Conservation (phyloP, 2,113 vertebrate species). For the Toxotes jaculatrix region DNA sequence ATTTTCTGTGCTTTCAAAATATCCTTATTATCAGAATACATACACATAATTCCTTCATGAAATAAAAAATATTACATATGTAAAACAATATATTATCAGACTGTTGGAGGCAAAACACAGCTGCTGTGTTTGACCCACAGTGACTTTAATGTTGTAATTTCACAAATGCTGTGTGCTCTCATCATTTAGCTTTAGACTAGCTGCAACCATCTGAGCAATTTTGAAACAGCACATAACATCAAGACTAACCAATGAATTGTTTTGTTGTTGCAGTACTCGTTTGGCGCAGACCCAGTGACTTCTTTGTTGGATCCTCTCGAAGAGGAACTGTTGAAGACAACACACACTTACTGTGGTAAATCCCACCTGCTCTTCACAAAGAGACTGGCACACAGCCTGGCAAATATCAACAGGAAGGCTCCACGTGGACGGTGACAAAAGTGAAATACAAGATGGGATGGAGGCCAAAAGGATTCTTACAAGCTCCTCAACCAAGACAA, state of each 20-base stretch:
- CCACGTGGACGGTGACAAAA: conserved; percentile 11
- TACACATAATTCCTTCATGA: too few relatives aligned
- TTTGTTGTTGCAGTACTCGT: conserved; percentile 84
- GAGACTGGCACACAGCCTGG: conserved; percentile 86
- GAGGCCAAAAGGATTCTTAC: not conserved
- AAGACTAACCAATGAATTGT: conserved; percentile 7
- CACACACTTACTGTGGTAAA: conserved; percentile 92
- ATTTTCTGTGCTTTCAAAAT: not conserved
- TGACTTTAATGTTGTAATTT: not conserved
- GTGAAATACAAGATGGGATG: not conserved
- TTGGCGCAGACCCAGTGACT: conserved; percentile 85
- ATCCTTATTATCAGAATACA: not conserved
- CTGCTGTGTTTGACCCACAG: too few relatives aligned
- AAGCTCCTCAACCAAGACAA: not conserved
- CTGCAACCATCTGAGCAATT: not conserved
- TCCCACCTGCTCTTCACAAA: conserved; percentile 88
- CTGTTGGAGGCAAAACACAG: too few relatives aligned
- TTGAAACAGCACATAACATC: not conserved
- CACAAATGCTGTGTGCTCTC: not conserved
- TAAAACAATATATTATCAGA: too few relatives aligned
- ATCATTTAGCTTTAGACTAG: not conserved
- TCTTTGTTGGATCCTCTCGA: conserved; percentile 89
- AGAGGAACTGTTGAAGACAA: conserved; percentile 87
- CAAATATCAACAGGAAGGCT: conserved; percentile 47
- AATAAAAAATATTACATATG: too few relatives aligned